Evolutionary conservation across 2,797 vertebrate genomes (phyloP).

Genomic region (Eulemur mongoz): DNA sequence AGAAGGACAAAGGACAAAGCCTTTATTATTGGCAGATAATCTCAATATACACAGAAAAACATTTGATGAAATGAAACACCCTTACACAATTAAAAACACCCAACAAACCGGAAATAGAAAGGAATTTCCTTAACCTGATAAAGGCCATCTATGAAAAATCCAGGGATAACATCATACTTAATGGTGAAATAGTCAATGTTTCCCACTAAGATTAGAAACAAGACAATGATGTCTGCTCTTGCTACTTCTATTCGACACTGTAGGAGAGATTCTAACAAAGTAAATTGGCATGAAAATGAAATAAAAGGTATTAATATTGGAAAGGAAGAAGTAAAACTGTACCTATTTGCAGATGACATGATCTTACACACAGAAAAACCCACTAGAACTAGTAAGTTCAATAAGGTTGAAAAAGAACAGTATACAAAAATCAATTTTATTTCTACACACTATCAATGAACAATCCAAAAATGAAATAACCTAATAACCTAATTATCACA

Average conservation of each 20-base stretch:
- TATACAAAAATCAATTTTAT: not conserved
- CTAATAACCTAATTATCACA: too few relatives aligned
- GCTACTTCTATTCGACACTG: not conserved
- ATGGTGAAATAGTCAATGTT: slow-evolving; percentile 23
- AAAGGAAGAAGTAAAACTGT: not conserved
- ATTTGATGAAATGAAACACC: not conserved
- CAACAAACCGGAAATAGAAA: not conserved
- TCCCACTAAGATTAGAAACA: not conserved
- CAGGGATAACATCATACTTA: not conserved
- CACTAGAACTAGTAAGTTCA: not conserved
- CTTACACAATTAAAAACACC: not conserved
- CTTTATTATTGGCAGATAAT: slow-evolving; percentile 2
- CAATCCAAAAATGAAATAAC: not conserved
- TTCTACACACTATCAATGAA: not conserved
- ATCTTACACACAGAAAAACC: not conserved
- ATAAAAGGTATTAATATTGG: not conserved
- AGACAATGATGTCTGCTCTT: not conserved
- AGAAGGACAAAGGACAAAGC: not conserved
- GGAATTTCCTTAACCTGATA: not conserved
- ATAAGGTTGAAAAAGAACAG: not conserved
- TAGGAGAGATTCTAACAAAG: not conserved
- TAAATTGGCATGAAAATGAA: not conserved
- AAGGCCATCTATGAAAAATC: slow-evolving; percentile 14
- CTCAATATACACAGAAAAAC: slow-evolving; percentile 15
- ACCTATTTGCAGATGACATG: not conserved